A percentile compares a stretch with the other conserved stretches of the same genome.
Conservation (phyloP, 37 sponge, comb jelly and placozoan genomes). For the Mnemiopsis leidyi region DNA sequence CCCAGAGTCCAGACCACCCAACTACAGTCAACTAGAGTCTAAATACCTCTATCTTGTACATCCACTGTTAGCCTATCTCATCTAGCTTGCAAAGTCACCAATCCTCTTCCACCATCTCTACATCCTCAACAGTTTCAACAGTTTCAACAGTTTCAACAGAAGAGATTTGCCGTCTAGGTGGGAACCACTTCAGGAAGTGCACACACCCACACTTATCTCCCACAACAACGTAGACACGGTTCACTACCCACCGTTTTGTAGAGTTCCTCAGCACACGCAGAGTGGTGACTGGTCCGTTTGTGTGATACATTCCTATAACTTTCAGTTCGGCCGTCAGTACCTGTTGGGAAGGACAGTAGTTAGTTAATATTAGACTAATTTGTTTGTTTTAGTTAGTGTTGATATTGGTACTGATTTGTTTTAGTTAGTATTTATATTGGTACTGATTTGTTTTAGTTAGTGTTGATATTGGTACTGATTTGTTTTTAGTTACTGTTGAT, state of each 20-base stretch:
- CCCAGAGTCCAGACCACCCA: too few relatives aligned
- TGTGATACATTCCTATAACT: conserved; percentile 60
- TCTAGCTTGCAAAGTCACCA: not conserved
- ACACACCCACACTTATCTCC: conserved; percentile 58
- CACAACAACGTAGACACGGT: not conserved
- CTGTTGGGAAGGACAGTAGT: not conserved
- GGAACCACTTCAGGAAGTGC: conserved; percentile 49
- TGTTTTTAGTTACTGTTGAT: too few relatives aligned
- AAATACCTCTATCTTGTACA: too few relatives aligned
- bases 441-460: too few relatives aligned
- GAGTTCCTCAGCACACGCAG: conserved; percentile 5
- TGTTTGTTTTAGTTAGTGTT: too few relatives aligned
- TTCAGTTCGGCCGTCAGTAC: conserved; percentile 9
- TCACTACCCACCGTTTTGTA: not conserved
- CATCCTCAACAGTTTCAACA: not conserved
- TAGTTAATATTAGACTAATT: too few relatives aligned
- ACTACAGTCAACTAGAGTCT: too few relatives aligned
- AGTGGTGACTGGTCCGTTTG: conserved; percentile 13
- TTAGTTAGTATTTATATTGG: too few relatives aligned
- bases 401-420: too few relatives aligned
- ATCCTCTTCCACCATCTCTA: not conserved
- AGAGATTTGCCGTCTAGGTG: not conserved
- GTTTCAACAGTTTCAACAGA: not conserved
- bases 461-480: too few relatives aligned
- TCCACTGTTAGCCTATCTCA: too few relatives aligned